phyloP scores from a whole-genome alignment of 2,797 vertebrate species.

The Hemitrygon akajei region DNA sequence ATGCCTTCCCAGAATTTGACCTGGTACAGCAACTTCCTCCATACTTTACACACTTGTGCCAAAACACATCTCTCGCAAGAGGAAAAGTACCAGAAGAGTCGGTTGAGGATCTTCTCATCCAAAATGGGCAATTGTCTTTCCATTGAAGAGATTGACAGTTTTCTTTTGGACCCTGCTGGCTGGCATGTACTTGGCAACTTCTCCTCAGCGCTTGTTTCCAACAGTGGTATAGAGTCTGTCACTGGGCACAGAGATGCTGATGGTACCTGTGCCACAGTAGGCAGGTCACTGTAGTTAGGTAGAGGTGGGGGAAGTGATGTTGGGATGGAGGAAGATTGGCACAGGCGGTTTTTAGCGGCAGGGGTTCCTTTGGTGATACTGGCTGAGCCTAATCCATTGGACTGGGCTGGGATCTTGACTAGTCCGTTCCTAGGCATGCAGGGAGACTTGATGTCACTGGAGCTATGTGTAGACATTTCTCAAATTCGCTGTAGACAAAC shows the following conservation, averaged over 20 bases:
- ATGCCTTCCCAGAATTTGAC: slow-evolving; percentile 95
- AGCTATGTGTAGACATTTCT: slow-evolving; percentile 85
- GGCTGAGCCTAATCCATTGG: slow-evolving; percentile 86
- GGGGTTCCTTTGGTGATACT: slow-evolving; percentile 99
- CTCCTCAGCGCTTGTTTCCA: slow-evolving; percentile 52
- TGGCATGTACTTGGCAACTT: slow-evolving; percentile 56
- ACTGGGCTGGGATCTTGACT: slow-evolving; percentile 87
- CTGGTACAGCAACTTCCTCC: slow-evolving; percentile 91
- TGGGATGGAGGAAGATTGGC: slow-evolving; percentile 87
- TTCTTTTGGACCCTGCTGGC: slow-evolving; percentile 56
- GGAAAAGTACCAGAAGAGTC: slow-evolving; percentile 94
- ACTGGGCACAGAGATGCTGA: slow-evolving; percentile 65
- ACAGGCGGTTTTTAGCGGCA: slow-evolving; percentile 90
- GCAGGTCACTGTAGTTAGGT: slow-evolving; percentile 70
- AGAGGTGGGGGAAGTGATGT: slow-evolving; percentile 75
- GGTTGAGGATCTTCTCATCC: slow-evolving; percentile 91
- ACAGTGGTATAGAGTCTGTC: slow-evolving; percentile 53
- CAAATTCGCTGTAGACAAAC: slow-evolving; percentile 65
- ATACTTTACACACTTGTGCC: slow-evolving; percentile 93
- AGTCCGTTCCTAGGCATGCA: slow-evolving; percentile 92
- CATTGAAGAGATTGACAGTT: slow-evolving; percentile 53
- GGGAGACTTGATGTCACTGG: slow-evolving; percentile 88
- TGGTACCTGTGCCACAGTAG: slow-evolving; percentile 66
- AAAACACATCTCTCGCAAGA: slow-evolving; percentile 87
- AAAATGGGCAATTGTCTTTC: slow-evolving; percentile 77